These are phyloP conservation scores for Labrus mixtus DNA, from an alignment of 2,113 vertebrate genomes.

Conservation along the genomic window DNA sequence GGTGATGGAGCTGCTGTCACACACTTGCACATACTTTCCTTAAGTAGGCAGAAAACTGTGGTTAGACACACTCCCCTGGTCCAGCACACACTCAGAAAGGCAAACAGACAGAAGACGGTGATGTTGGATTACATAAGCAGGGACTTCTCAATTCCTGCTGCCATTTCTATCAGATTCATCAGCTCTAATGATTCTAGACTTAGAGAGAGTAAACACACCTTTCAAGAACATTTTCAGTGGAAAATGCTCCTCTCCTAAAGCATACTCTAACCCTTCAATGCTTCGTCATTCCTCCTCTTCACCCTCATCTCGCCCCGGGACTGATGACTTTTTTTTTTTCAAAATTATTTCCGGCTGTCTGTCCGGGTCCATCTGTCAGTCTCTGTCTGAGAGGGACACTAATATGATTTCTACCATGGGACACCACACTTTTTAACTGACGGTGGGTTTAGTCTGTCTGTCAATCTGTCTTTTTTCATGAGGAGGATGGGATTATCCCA, in stretches of 20 bases:
- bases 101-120: neutral
- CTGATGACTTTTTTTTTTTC: conserved; percentile 56
- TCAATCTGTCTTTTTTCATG: conserved; percentile 23
- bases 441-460: conserved; percentile 27
- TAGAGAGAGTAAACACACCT: neutral
- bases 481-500: conserved; percentile 14
- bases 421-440: conserved; percentile 35
- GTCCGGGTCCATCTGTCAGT: conserved; percentile 66
- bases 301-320: conserved; percentile 49
- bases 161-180: neutral
- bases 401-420: conserved; percentile 42
- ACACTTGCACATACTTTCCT: conserved; percentile 29
- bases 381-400: conserved; percentile 51
- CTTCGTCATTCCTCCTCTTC: conserved; percentile 38
- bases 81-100: neutral
- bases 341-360: conserved; percentile 38
- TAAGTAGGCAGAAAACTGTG: conserved; percentile 25
- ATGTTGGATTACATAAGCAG: neutral
- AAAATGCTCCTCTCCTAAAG: conserved; percentile 30
- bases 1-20: conserved; percentile 56
- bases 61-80: neutral
- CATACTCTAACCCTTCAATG: conserved; percentile 15
- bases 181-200: neutral
- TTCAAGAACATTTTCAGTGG: neutral
- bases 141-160: neutral